Base-by-base conservation (phyloP, 2,797 vertebrate genomes). In the Peromyscus aztecus region DNA sequence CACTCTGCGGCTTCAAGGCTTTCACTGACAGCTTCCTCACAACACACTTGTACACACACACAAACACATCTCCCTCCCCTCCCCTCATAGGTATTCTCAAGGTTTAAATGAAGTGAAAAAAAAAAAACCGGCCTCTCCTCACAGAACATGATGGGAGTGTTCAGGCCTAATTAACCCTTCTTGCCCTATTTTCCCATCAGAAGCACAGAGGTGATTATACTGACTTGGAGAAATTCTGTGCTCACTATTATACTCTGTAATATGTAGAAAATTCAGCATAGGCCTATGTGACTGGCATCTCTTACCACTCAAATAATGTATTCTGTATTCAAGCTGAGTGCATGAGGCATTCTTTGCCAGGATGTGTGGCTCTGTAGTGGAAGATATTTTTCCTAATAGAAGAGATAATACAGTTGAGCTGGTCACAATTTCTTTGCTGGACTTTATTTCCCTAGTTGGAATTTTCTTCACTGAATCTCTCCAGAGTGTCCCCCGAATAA, bases 151-250 rank as follows among this genome's bases (percentile, higher is more conserved):
- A 77, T 61, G 11, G 7, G 19, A 91, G 46, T 94, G 11, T 34
- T 34, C 73, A 85, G 55, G 55, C 88, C 90, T 94, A 96, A 93
- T 97, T 75, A 98, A 96, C 90, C 63, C 73, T 95, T 85, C 49
- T 90, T 96, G 76, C 65, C 61, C 84, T 95, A 49, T 80, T 85
- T 97, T 94, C 69, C 91, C 43, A 90, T 90, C 61, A 86, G 90
- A 92, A 90, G 55, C 85, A 93, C 71, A 76, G 55, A 69, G n/a
- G 55, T 93, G 81, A 69, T 93, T 83, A 92, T 40, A 84, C 12
- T 52, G 59, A 84, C 69, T 89, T 87, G 46, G 31, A 40, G 76
- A 87, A 92, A 89, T 92, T 97, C 85, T 94, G 61, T 83, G 34
- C 21, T 85, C 43, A 2, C 43, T 55, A 43, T 80, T 81, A 59